A percentile compares a stretch with the other conserved stretches of the same genome.
Evolutionary conservation across 2,888 invertebrate species (phyloP).

Genomic region (Oligia strigilis): DNA sequence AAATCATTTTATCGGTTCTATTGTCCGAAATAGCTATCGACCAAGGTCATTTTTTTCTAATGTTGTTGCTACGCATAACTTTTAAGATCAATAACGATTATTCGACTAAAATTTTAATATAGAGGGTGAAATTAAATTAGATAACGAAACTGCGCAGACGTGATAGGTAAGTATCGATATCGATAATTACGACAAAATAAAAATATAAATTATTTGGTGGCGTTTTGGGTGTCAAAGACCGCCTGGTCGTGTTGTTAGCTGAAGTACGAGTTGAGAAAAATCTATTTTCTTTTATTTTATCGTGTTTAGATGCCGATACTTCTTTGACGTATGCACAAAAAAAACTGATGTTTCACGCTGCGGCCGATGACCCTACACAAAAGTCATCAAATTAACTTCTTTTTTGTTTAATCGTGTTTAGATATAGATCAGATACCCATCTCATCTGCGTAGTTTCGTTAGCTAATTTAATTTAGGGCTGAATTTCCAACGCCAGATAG

Average conservation of each 20-base stretch:
- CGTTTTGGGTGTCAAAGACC: not conserved
- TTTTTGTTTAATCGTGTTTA: not conserved
- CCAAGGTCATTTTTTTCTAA: not conserved
- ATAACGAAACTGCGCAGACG: not conserved
- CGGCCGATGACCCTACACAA: not conserved
- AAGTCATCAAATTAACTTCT: not conserved
- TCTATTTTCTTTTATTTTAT: not conserved
- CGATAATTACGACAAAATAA: not conserved
- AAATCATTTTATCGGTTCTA: slow-evolving; percentile 11
- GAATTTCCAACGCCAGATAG: too few species aligned
- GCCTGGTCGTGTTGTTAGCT: not conserved
- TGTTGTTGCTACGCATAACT: not conserved
- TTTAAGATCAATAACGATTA: not conserved
- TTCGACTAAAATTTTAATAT: not conserved
- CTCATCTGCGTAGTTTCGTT: not conserved
- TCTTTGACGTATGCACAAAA: not conserved
- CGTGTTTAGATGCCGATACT: not conserved
- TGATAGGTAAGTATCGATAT: not conserved
- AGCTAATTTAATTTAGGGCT: not conserved
- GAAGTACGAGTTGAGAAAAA: not conserved
- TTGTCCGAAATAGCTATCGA: slow-evolving; percentile 3
- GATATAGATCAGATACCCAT: not conserved
- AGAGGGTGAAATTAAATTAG: not conserved
- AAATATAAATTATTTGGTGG: not conserved
- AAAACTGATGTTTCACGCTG: not conserved